Base-by-base conservation (phyloP, 2,797 vertebrate genomes). In the Labroides dimidiatus region DNA sequence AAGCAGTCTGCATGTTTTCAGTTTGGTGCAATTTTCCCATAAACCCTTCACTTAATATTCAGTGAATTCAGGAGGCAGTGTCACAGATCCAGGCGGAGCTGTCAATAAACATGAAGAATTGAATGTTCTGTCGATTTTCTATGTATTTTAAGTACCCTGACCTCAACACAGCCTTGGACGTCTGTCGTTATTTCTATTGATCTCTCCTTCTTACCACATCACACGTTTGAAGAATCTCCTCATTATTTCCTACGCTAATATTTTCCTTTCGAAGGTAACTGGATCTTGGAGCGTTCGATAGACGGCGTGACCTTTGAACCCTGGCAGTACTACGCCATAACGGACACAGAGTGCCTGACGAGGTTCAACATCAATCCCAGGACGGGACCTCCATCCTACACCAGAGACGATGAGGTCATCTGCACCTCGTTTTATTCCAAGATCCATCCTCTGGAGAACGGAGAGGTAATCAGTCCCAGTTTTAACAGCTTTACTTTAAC, bases 401-500 rank as follows among this genome's bases (percentile, higher is more conserved):
- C 92, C 33, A 94, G 93, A 58, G 98, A 99, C 23, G 94, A 99
- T 78, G 97, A 99, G 85, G 96, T 99, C 55, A 98, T 99, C 92
- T 99, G 98, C 76, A 99, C 97, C 12, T 98, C 97, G 0, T 97
- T 95, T 86, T 99, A 99, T 77, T 99, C 98, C 41, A 98, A 94
- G 90, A 96, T 99, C 63, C 97, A 97, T 59, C 98, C 97, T 2
- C 92, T 99, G 89, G 98, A 99, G 86, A 98, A 99, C 0, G 97
- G 98, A 92, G 98, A 99, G 97, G 98, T 99, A 94, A 9, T 33
- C 30, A 33, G 30, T 33, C 30, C 8, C 30, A 33, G 24, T 27
- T 27, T 27, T 27, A 27, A 27, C 24, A 27, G 30, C 30, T 33
- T 7, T 1, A 9, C 30, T 33, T 9, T 33, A 33, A 33, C 30